Evolutionary conservation across 2,113 vertebrate genomes (phyloP), one percentile per base, ranked within the genome.

Genomic region (Okapia johnstoni): DNA sequence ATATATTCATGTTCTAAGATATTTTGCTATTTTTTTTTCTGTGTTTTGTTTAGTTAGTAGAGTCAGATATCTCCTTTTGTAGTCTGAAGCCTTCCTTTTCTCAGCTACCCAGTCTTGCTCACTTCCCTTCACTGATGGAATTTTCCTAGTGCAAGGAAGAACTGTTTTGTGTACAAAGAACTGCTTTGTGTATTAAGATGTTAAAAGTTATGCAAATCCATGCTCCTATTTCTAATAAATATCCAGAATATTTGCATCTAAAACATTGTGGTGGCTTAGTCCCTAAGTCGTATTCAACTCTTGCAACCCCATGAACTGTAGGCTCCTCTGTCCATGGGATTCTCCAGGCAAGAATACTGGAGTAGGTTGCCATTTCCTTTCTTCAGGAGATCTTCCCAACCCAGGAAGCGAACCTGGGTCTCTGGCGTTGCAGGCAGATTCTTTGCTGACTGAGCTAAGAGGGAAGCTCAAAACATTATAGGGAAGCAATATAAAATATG

Each of bases 1-100:
- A 98, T n/a, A 97, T 97, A 97, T 80, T 85, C 90, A 87, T 98
- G 85, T 97, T 97, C 91, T 98, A 90, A 98, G 98, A 98, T 96
- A 96, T 93, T 97, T 97, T 98, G 30, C 93, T 88, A 60, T 95
- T 70, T 94, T 97, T 86, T 70, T 86, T 70, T 23, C 85, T 28
- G 85, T 25, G 52, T 96, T 97, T 98, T 92, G n/a, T 98, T 98
- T 98, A 97, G 77, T 95, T 93, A 1, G 0, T 92, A 92, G n/a
- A 48, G n/a, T 89, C 58, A 96, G 52, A 48, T 33, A 83, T 96
- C 96, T 96, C 77, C 7, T 96, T 84, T 79, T 50, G 48, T n/a
- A 76, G 19, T 0, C 52, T 88, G 17, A 91, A 92, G 10, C 0
- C 11, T 13, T 48, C 43, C 23, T 91, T 61, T 87, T 25, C 36